These are phyloP conservation scores for Lasioglossum vierecki DNA, from an alignment of 2,888 invertebrate species.

Conservation along the genomic window DNA sequence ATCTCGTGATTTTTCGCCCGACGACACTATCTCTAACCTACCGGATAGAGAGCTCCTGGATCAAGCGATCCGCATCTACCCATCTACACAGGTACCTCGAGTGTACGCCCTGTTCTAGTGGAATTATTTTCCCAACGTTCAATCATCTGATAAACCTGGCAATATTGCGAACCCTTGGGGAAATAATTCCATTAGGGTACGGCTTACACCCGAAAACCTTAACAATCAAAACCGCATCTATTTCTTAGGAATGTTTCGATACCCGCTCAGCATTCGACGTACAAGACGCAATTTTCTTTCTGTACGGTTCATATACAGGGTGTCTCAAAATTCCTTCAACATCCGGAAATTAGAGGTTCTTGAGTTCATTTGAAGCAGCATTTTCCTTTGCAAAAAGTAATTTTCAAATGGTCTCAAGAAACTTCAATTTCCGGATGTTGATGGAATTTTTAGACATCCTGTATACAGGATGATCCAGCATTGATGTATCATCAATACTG, in stretches of 20 bases:
- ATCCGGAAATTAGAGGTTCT: no score
- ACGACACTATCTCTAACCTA: not conserved
- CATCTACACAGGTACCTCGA: not conserved
- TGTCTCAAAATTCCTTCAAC: no score
- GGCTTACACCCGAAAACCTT: no score
- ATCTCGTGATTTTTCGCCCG: slow-evolving; percentile 38
- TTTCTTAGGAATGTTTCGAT: not conserved
- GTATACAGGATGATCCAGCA: no score
- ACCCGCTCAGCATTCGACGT: not conserved
- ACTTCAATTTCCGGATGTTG: no score
- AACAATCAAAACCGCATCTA: not conserved
- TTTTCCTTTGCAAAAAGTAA: no score
- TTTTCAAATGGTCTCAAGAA: no score
- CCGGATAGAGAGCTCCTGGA: not conserved
- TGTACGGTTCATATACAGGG: not conserved
- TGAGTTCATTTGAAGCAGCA: no score
- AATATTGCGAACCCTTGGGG: no score
- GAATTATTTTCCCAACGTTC: not conserved
- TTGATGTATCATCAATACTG: not conserved
- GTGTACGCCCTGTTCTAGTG: not conserved
- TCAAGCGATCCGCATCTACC: not conserved
- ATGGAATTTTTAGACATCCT: no score
- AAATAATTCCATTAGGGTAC: no score
- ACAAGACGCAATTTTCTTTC: slow-evolving; percentile 1
- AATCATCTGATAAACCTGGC: no score